Evolutionary conservation across 2,888 invertebrate species (phyloP), one percentile per base, ranked within the genome.

Genomic region (Anaspis maculata): DNA sequence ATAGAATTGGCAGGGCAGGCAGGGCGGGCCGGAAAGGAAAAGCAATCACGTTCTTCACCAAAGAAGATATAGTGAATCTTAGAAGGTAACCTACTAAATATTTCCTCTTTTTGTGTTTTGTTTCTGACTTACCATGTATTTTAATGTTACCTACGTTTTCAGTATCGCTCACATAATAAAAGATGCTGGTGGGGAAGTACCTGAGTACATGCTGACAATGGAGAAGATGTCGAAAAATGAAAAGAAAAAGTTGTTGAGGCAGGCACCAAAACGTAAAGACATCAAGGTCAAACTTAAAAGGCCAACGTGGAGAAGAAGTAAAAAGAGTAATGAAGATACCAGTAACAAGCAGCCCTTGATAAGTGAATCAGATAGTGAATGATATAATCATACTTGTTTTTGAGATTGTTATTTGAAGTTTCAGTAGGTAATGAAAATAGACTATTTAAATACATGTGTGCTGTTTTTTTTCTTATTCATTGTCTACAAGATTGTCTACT

Each of bases 11-110:
- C 13, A 74, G 97, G 30, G 94, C 96, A 0, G 97, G 97, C 0
- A 73, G 97, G 43, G 97, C 96, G 2, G 96, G 96, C 0, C 76
- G 85, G 39, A 73, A 64, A 26, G 97, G 97, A 1, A 78, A 76
- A 54, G 92, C 97, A 0, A 71, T 97, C 26, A 97, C 97, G 0
- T 95, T 90, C 68, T 97, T 94, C 64, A 95, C 96, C 0, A 79
- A 84, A 54, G 77, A 85, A 16, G 97, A 98, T 64, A 78, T 80
- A n/a, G 71, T 73, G 3, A 83, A 89, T 66, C 72, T 97, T 4
- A 72, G 89, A 57, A 87, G n/a, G n/a, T n/a, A n/a, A 85, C 88
- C 87, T 37, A 27, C 11, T 11, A 13, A 13, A 25, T 15, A 1
- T 13, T 32, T 29, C 10, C 6, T 13, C 32, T 23, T 4, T 13